Base-by-base conservation (phyloP, 2,888 invertebrate species). In the Deroplatys truncata region DNA sequence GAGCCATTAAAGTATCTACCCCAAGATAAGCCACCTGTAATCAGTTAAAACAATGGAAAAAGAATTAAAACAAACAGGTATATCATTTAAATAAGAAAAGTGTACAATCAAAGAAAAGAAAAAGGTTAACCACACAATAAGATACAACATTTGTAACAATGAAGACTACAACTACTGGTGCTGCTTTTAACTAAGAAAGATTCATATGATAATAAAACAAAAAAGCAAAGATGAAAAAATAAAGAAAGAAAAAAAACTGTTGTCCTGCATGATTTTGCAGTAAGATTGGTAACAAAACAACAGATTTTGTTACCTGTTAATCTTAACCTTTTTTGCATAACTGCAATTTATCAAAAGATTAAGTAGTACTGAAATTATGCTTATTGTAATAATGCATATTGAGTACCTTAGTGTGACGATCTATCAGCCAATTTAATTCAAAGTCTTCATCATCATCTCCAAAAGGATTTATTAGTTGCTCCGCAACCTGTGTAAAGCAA, bases 361-460 rank as follows among this genome's bases (percentile, higher is more conserved):
- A n/a, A n/a, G n/a, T n/a, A n/a, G n/a, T 43, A 43, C 43, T 13
- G 7, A 13, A 43, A 43, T 43, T 10, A 43, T 7, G 7, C 13
- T 43, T 43, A 43, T 35, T 35, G 9, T 43, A 43, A 43, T 43
- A 43, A 43, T 43, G 43, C 13, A 13, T 43, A 43, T 43, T 43
- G 85, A 88, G 90, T 92, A 95, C 95, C 93, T 95, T 95, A 49
- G 94, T 94, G 91, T 95, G 95, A 88, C 95, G 93, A 92, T 95
- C 95, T 89, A 95, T 95, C 88, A 95, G 93, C 95, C 95, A 95
- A 91, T 95, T 95, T 84, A 95, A 92, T 91, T 95, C 95, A 92
- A 95, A 95, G 91, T 95, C 95, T 92, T 95, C 95, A 91, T 95
- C 95, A 91, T 95, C 95, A 91, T 95, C 95, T n/a, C 95, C 95